Evolutionary conservation across 2,113 vertebrate genomes (phyloP).

Genomic region (Mellivora capensis): DNA sequence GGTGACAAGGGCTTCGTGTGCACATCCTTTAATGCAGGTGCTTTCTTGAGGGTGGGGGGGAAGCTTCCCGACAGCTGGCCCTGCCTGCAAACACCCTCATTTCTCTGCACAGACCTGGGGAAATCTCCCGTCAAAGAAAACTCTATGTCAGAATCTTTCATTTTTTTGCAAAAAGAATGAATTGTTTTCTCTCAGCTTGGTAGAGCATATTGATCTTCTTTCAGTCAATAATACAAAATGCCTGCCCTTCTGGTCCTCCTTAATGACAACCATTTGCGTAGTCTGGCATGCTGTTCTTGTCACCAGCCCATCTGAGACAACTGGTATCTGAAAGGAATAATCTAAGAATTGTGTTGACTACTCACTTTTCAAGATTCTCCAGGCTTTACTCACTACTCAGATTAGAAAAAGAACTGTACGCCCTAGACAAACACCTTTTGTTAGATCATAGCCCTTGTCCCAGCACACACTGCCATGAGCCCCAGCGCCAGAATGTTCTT

Average conservation of each 20-base stretch:
- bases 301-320: background rate
- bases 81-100: background rate
- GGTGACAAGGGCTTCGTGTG: accelerated
- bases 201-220: background rate
- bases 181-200: background rate
- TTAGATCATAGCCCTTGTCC: too few species aligned
- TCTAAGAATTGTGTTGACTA: background rate
- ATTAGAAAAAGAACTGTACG: background rate
- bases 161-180: background rate
- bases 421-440: background rate
- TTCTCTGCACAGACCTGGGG: background rate
- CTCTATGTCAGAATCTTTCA: background rate
- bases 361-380: background rate
- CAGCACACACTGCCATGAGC: accelerated
- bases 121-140: background rate
- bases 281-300: background rate
- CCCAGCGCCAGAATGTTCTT: too few species aligned
- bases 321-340: background rate
- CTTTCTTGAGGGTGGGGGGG: accelerated
- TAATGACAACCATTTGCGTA: background rate
- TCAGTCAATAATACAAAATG: background rate
- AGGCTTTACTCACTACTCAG: background rate
- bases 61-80: accelerated
- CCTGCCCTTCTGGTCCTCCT: background rate
- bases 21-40: background rate